Evolutionary conservation across 2,797 vertebrate genomes (phyloP).

Genomic region (Gallinago nigripennis): DNA sequence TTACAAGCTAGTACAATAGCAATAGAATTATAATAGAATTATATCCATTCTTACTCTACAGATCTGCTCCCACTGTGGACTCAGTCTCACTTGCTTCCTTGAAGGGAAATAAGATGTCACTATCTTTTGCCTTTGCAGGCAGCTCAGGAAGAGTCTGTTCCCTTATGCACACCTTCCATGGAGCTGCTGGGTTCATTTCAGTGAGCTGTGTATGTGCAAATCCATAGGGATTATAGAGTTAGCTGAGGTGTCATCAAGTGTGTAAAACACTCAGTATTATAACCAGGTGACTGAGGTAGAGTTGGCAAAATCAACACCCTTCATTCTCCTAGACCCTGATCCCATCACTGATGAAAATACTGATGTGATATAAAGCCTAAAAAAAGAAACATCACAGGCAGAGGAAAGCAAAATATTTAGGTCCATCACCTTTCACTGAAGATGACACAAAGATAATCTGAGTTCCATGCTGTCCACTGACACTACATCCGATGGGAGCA

Average conservation of each 20-base stretch:
- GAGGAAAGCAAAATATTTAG: not conserved
- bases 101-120: not conserved
- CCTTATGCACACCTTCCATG: not conserved
- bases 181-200: not conserved
- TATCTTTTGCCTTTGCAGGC: not conserved
- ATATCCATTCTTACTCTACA: not conserved
- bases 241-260: not conserved
- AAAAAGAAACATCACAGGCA: not conserved
- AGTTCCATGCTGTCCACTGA: not conserved
- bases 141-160: not conserved
- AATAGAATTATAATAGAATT: too few relatives aligned
- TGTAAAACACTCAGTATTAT: not conserved
- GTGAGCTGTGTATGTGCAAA: not conserved
- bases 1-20: not conserved
- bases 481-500: not conserved
- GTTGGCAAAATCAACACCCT: not conserved
- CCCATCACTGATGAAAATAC: not conserved
- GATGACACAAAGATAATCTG: not conserved
- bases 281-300: not conserved
- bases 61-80: not conserved
- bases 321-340: not conserved
- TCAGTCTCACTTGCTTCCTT: not conserved
- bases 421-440: not conserved
- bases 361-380: not conserved
- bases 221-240: not conserved